phyloP scores from a whole-genome alignment of 2,888 invertebrate species.

The Pinctada fucata region DNA sequence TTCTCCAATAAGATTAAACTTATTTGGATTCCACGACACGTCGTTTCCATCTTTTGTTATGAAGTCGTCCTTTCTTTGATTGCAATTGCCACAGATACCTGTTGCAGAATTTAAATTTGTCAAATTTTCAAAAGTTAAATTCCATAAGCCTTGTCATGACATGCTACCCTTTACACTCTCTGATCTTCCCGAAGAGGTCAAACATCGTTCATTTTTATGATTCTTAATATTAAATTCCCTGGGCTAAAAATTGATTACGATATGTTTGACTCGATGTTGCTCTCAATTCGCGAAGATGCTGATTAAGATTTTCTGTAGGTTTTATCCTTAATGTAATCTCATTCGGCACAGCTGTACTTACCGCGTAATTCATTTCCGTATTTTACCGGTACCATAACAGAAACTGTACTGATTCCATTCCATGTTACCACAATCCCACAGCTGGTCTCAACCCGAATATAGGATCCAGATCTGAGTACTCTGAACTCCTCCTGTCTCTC shows the following conservation, averaged over 20 bases:
- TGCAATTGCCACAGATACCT: conserved; percentile 56
- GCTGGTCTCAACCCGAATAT: neutral
- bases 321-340: too few species aligned
- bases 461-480: neutral
- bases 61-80: conserved; percentile 40
- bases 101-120: conserved; percentile 1
- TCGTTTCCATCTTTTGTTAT: conserved; percentile 1
- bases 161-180: too few species aligned
- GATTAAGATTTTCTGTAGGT: too few species aligned
- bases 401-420: neutral
- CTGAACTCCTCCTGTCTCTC: neutral
- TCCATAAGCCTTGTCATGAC: too few species aligned
- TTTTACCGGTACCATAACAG: neutral
- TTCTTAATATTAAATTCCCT: too few species aligned
- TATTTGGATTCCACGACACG: neutral
- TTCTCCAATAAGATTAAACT: conserved; percentile 20
- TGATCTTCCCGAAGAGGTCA: too few species aligned
- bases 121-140: too few species aligned
- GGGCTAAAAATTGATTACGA: too few species aligned
- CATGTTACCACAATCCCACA: neutral
- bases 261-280: too few species aligned
- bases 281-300: too few species aligned
- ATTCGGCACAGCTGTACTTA: neutral
- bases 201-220: too few species aligned
- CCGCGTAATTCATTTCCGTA: neutral